Evolutionary conservation across 23 tunicate genomes (phyloP), one percentile per base, ranked within the genome.

Genomic region (Ascidia mentula): DNA sequence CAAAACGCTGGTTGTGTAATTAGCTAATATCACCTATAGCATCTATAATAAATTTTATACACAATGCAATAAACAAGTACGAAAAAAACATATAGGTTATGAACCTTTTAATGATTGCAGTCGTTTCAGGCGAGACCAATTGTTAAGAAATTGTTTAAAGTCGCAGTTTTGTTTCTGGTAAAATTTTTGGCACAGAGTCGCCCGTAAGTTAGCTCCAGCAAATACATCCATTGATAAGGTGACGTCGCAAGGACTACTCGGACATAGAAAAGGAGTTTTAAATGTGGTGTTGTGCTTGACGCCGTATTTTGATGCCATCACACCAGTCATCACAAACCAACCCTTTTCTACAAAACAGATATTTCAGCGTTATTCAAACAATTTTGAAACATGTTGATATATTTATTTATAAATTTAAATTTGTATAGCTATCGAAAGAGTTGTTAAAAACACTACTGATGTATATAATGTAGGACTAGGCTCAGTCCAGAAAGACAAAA

Each of bases 161-260:
- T 79, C 79, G 60, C 90, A 86, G 26, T 46, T 59, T 3, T 59
- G 28, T 36, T 45, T 38, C 22, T 15, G 18, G 18, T 53, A 40
- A n/a, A 79, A 72, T 28, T 73, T 37, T 24, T 37, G 59, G 69
- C 90, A 86, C 7, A 86, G 37, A 39, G 76, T 46, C 6, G 76
- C n/a, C 40, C 82, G 84, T 32, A 60, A 83, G 40, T 31, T 75
- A 28, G 31, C 32, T 30, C 3, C 6, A 32, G 60, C 24, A 35
- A 83, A 75, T 38, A 40, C 60, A 28, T 65, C 40, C 42, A 30
- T 28, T 15, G 38, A 18, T 35, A 75, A 17, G 8, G 18, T 18
- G 53, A 75, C 75, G 76, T 22, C 32, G 39, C 81, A 76, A 45
- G 1, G 1, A 1, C 12, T 46, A 18, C 18, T 28, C 8, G 34